Evolutionary conservation across 2,888 invertebrate genomes (phyloP).

Genomic region (Agrenia bidenticulata): DNA sequence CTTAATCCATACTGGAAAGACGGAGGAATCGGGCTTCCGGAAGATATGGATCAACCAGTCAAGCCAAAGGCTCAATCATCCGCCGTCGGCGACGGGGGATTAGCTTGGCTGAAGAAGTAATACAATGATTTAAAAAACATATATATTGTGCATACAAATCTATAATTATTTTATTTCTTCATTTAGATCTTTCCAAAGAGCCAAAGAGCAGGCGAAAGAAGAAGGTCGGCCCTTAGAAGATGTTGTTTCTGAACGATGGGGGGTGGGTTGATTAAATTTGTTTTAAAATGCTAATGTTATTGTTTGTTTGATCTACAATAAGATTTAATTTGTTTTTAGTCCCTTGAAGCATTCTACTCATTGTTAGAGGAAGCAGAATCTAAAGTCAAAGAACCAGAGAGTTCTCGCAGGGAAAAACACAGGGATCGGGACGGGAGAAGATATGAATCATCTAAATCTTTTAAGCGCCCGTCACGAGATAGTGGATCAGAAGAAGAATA

Average conservation of each 20-base stretch:
- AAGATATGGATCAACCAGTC: constrained; percentile 30
- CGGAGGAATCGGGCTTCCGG: constrained; percentile 81
- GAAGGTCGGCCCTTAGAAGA: constrained; percentile 61
- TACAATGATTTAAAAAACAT: too few species aligned
- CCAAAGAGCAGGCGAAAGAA: constrained; percentile 61
- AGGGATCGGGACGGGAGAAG: constrained; percentile 15
- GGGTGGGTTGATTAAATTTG: constrained; percentile 56
- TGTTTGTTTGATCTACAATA: neutral
- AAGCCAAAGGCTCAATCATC: constrained; percentile 21
- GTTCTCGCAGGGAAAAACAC: neutral
- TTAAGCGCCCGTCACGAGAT: constrained; percentile 42
- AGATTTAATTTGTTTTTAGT: constrained; percentile 57
- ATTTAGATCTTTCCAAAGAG: constrained; percentile 61
- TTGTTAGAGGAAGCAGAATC: constrained; percentile 61
- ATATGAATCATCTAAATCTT: constrained; percentile 31
- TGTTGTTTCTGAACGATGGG: constrained; percentile 64
- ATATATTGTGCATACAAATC: too few species aligned
- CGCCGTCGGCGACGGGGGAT: constrained; percentile 60
- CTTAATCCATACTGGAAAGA: constrained; percentile 91
- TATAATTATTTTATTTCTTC: too few species aligned
- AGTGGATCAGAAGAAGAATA: constrained; percentile 38
- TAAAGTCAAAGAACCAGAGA: constrained; percentile 29
- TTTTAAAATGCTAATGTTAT: neutral
- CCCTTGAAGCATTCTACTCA: constrained; percentile 59
- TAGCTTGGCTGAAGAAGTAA: constrained; percentile 61